Evolutionary conservation across 2,888 invertebrate species (phyloP), one percentile per base, ranked within the genome.

Genomic region (Drosophila kanekoi): DNA sequence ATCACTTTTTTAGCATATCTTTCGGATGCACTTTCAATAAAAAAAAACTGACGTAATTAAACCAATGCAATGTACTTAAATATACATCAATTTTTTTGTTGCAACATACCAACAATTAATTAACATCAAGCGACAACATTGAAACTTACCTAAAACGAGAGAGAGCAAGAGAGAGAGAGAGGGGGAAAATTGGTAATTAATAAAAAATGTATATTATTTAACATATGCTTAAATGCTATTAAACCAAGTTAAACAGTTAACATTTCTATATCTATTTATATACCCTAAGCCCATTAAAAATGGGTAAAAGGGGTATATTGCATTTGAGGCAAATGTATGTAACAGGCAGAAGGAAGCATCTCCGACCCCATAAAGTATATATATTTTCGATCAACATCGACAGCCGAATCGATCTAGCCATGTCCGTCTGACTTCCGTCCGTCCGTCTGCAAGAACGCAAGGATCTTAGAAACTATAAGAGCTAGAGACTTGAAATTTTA

Each of bases 61-160:
- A n/a, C 3, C 59, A 32, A 32, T 14, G 14, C 20, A 28, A 38
- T 35, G 10, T 35, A 52, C 28, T 59, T 65, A 40, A 37, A 52
- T 56, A 4, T 23, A 18, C 16, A 10, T n/a, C n/a, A n/a, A n/a
- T 47, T 41, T 23, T 57, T 45, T 23, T 57, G 43, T 54, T 41
- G 49, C 48, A 35, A 77, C 73, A 82, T 82, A 87, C 86, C 88
- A 69, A 59, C 54, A 63, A 66, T 79, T 48, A 61, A 63, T 61
- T 44, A 56, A 33, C 47, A 61, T 45, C 48, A 33, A 48, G 14
- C 4, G 44, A 56, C 32, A 40, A 11, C 35, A 32, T 38, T 13
- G 14, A 28, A 70, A 83, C 82, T 83, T 83, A 83, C 83, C 83
- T 88, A 51, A 5, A 83, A 87, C 44, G 71, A 82, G 48, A 85